phyloP scores from a whole-genome alignment of 2,113 vertebrate species.

The Neotoma lepida region DNA sequence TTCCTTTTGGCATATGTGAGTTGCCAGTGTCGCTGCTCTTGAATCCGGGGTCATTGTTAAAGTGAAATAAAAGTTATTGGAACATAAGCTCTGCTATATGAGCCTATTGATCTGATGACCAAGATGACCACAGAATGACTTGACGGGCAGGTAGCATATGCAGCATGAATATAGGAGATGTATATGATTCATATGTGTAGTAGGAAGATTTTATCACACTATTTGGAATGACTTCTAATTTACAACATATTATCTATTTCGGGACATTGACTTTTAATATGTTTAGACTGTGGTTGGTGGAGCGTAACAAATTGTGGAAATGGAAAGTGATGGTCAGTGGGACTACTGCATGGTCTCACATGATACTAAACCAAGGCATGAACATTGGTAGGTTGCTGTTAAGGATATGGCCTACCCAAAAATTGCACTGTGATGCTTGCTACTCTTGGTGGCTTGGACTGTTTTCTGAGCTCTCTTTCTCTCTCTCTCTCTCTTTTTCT shows the following conservation, averaged over 20 bases:
- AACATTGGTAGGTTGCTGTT: not conserved
- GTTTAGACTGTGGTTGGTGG: not conserved
- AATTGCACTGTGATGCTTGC: not conserved
- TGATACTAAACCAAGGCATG: not conserved
- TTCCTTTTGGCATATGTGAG: not conserved
- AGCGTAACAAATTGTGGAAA: not conserved
- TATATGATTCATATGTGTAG: not conserved
- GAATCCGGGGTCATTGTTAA: not conserved
- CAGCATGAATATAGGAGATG: not conserved
- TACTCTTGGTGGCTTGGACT: not conserved
- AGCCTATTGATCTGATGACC: not conserved
- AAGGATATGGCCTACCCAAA: not conserved
- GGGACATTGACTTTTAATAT: not conserved
- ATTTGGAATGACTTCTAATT: not conserved
- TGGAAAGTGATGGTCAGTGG: not conserved
- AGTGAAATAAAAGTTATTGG: not conserved
- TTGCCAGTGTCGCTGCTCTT: not conserved
- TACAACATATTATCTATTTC: not conserved
- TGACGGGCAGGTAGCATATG: not conserved
- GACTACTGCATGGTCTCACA: not conserved
- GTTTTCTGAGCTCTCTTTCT: not conserved
- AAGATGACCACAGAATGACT: not conserved
- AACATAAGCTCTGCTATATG: not conserved
- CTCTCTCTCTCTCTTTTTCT: not conserved
- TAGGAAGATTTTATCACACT: not conserved